Percentiles rank a stretch among this genome's conserved stretches.
Evolutionary conservation across 2,888 invertebrate genomes (phyloP).

Genomic region (Orgyia antiqua): DNA sequence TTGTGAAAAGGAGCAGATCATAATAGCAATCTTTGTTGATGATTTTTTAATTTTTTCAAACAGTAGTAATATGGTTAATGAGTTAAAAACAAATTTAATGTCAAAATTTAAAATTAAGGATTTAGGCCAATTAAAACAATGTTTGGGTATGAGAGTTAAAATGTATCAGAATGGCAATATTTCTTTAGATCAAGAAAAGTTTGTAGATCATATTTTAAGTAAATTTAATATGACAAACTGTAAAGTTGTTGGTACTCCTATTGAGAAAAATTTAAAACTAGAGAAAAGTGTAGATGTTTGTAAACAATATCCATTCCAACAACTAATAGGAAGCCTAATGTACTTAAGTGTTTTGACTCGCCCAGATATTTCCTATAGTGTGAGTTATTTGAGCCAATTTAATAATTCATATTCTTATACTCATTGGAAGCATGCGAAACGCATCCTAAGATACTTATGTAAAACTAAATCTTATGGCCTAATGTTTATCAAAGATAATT

Average conservation of each 20-base stretch:
- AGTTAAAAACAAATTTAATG: background rate
- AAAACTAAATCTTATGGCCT: background rate
- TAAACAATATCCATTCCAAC: background rate
- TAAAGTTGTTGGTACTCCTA: constrained; percentile 9
- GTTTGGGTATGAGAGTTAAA: constrained; percentile 3
- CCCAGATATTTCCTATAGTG: background rate
- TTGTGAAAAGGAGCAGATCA: background rate
- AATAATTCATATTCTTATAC: background rate
- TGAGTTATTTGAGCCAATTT: background rate
- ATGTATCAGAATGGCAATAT: constrained; percentile 1
- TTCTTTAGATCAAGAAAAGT: constrained; percentile 5
- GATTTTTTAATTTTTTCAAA: constrained; percentile 1
- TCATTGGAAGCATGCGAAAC: constrained; percentile 1
- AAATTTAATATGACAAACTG: constrained; percentile 11
- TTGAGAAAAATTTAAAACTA: constrained; percentile 1
- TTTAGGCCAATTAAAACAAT: constrained; percentile 3
- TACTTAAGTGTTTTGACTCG: background rate
- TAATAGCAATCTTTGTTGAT: background rate
- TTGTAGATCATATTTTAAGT: constrained; percentile 7
- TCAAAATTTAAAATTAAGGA: constrained; percentile 1
- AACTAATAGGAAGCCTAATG: background rate
- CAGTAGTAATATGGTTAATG: background rate
- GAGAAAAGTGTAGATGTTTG: background rate
- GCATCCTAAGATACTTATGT: background rate
- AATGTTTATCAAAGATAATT: background rate